Percentiles rank a stretch among this genome's conserved stretches.
These are phyloP conservation scores for Dendropsophus ebraccatus DNA, from an alignment of 2,113 vertebrate genomes.

Conservation along the genomic window DNA sequence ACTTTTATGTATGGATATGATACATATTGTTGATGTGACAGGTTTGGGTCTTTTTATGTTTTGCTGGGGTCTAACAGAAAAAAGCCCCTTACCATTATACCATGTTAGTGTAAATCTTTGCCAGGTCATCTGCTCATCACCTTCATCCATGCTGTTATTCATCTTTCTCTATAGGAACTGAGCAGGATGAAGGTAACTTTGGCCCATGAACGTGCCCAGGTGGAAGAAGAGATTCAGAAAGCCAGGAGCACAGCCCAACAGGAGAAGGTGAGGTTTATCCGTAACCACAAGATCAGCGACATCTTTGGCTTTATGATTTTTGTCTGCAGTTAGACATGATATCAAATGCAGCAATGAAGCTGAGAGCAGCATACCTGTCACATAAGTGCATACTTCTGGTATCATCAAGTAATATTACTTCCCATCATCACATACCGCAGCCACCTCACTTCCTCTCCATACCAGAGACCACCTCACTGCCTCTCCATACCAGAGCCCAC, in stretches of 20 bases:
- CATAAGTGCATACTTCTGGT: not conserved
- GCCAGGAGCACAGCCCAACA: slow-evolving; percentile 77
- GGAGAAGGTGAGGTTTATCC: slow-evolving; percentile 82
- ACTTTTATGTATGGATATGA: not conserved
- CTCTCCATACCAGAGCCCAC: not conserved
- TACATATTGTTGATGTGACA: not conserved
- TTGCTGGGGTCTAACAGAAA: not conserved
- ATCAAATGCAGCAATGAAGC: not conserved
- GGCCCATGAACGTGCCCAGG: slow-evolving; percentile 77
- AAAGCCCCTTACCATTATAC: not conserved
- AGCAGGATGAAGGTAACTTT: slow-evolving; percentile 77
- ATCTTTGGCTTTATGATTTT: not conserved
- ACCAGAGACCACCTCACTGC: no score
- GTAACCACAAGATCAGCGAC: not conserved
- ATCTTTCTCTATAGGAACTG: slow-evolving; percentile 78
- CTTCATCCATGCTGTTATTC: not conserved
- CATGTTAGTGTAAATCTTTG: not conserved
- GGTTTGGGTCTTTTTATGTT: not conserved
- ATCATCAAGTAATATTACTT: no score
- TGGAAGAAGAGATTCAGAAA: slow-evolving; percentile 85
- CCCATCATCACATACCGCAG: no score
- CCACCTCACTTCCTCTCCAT: no score
- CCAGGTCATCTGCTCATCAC: not conserved
- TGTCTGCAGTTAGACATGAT: not conserved
- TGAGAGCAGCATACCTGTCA: no score